Conservation (phyloP, 2,113 vertebrate species). For the Coturnix japonica region DNA sequence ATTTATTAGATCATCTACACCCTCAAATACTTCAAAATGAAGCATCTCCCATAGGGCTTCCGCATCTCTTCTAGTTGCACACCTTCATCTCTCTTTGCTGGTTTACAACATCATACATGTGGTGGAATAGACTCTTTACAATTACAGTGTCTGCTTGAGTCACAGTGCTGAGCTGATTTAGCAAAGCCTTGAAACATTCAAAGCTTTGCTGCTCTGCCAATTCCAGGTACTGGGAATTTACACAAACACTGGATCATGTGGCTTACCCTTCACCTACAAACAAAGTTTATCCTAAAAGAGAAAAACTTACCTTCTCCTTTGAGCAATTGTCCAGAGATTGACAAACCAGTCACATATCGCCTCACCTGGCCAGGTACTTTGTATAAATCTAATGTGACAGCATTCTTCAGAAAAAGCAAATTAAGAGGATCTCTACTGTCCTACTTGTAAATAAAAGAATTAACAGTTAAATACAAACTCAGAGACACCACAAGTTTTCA, state of each 20-base stretch:
- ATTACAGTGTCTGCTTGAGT: neutral
- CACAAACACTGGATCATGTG: neutral
- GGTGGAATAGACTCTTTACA: neutral
- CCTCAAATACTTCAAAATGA: neutral
- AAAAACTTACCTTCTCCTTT: neutral
- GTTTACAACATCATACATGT: neutral
- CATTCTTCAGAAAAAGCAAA: neutral
- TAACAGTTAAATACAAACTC: neutral
- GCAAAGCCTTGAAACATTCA: neutral
- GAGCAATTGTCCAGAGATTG: neutral
- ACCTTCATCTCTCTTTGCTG: neutral
- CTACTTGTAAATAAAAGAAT: neutral
- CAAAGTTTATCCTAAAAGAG: neutral
- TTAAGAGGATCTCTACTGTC: neutral
- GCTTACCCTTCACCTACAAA: neutral
- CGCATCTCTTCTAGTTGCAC: neutral
- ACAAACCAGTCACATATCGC: neutral
- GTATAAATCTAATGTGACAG: neutral
- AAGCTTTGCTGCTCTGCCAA: neutral
- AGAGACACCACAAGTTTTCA: neutral
- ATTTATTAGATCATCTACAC: neutral
- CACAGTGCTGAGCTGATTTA: neutral
- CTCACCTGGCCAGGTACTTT: neutral
- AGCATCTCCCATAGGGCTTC: neutral
- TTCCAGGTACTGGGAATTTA: neutral